phyloP scores from a whole-genome alignment of 2,797 vertebrate species.

The Bothrops alternatus region DNA sequence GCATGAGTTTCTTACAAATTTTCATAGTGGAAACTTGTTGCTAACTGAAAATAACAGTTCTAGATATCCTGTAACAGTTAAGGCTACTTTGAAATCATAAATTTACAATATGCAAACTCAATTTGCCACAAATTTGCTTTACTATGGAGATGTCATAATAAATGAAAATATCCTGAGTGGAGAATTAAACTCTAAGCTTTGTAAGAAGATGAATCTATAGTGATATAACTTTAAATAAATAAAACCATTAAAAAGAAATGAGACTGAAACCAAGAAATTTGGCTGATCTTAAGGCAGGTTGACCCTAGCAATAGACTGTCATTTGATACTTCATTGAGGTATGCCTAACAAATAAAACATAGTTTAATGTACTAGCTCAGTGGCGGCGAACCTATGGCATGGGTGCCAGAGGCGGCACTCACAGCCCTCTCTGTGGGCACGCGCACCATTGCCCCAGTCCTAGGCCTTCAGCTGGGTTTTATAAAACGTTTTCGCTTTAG shows the following conservation, averaged over 20 bases:
- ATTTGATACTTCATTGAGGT: not conserved
- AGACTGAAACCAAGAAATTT: not conserved
- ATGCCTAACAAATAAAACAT: not conserved
- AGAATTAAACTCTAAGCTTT: not conserved
- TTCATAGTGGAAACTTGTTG: not conserved
- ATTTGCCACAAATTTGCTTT: not conserved
- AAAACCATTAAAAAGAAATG: not conserved
- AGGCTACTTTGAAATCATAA: not conserved
- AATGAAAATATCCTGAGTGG: not conserved
- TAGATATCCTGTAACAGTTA: not conserved
- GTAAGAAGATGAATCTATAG: not conserved
- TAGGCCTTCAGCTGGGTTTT: too few species aligned
- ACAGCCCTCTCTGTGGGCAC: too few species aligned
- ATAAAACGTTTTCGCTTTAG: too few species aligned
- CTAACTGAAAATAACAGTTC: not conserved
- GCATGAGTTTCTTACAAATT: not conserved
- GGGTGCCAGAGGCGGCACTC: too few species aligned
- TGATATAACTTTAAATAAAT: not conserved
- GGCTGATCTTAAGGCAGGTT: not conserved
- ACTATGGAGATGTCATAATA: not conserved
- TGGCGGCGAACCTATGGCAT: not conserved
- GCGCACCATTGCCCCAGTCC: too few species aligned
- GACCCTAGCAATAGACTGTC: not conserved
- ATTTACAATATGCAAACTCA: not conserved
- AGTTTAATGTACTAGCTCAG: not conserved